A percentile compares a stretch with the other conserved stretches of the same genome.
Conservation (phyloP, 2,113 vertebrate species). For the Panthera leo region DNA sequence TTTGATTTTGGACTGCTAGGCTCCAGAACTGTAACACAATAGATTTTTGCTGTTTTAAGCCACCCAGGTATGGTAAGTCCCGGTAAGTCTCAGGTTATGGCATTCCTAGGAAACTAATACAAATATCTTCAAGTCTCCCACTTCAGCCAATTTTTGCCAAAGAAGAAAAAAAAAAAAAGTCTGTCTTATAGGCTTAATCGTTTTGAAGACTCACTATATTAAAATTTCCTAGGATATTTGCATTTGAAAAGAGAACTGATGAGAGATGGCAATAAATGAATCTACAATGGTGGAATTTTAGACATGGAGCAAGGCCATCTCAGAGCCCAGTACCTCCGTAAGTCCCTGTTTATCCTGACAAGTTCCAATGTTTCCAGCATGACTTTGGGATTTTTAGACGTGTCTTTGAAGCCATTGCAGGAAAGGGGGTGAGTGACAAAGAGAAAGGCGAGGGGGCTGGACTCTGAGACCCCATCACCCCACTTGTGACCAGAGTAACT, state of each 20-base stretch:
- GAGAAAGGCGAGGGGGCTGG: not conserved
- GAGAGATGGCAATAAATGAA: not conserved
- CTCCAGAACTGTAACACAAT: not conserved
- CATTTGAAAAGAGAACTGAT: conserved; percentile 51
- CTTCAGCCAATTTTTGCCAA: not conserved
- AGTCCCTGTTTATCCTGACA: not conserved
- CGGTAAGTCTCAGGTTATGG: not conserved
- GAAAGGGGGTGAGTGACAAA: not conserved
- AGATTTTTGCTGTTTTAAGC: not conserved
- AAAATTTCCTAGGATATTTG: conserved; percentile 35
- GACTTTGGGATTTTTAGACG: not conserved
- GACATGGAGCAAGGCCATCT: not conserved
- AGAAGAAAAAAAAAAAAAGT: not conserved
- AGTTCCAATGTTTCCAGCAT: not conserved
- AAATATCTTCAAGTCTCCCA: not conserved
- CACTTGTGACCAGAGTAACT: not conserved
- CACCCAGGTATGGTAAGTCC: not conserved
- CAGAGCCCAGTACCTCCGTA: not conserved
- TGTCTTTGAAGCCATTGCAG: not conserved
- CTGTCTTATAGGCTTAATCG: conserved; percentile 12
- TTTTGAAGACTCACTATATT: conserved; percentile 13
- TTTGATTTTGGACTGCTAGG: not conserved
- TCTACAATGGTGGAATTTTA: not conserved
- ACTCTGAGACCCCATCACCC: not conserved
- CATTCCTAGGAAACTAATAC: not conserved